Evolutionary conservation across 1,140 invertebrate species (phyloP), one percentile per base, ranked within the genome.

Genomic region (Harlomillsia oculata): DNA sequence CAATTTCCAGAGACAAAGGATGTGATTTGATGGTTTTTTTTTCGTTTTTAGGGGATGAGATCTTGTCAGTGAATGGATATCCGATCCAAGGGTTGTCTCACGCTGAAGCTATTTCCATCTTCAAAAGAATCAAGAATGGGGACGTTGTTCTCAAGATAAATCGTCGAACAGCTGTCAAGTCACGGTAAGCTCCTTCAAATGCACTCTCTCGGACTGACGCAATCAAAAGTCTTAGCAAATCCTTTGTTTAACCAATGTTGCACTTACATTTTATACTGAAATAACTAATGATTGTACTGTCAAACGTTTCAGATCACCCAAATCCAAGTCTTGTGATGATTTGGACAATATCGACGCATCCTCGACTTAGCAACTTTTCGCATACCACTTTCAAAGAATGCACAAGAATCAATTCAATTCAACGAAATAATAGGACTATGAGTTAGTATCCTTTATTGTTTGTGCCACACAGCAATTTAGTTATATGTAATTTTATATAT

Each of bases 41-140:
- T 68, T 66, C 32, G 16, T 68, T 79, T 76, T n/a, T 66, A 88
- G 86, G 86, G 67, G 91, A 96, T 75, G 89, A 95, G 77, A 89
- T 96, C 67, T 72, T 94, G 60, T 85, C 86, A 46, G 81, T 96
- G 57, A 95, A 95, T 76, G 85, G 84, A 45, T 79, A 80, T 68
- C 76, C 81, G 20, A 78, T 93, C 62, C 79, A 84, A 71, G 87
- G 87, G 32, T 77, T 91, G 68, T 89, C 86, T 56, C 91, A 95
- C 73, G 79, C 82, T 53, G 86, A 91, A 71, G 90, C 89, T 16
- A 87, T 96, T 66, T 77, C 79, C 49, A 79, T 89, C 67, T 96
- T 97, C 72, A 91, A 93, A 69, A 82, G 83, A 70, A 83, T 94
- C 51, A 88, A 87, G 71, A 79, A 80, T 67, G 89, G 89, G 32